Evolutionary conservation across 2,888 invertebrate genomes (phyloP), one percentile per base, ranked within the genome.

Genomic region (Quadroppia sp.): DNA sequence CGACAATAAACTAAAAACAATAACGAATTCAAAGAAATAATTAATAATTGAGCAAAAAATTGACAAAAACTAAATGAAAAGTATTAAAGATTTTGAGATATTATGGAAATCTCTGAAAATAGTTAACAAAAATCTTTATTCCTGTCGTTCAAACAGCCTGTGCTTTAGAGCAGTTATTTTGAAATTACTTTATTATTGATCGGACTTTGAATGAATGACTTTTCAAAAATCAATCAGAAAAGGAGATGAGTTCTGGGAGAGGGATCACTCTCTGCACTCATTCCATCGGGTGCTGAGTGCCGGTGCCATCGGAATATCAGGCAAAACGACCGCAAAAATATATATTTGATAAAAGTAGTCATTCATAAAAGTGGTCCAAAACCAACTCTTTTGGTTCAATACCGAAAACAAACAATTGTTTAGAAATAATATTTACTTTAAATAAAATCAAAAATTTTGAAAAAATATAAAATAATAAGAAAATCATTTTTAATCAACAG

Each of bases 171-270:
- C 56, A 56, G 56, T 56, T 56, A 56, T 56, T 56, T 56, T 56
- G 56, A 56, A 56, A 56, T 56, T 56, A 56, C 56, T 56, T 56
- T 56, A 56, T 56, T 56, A 56, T 56, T 56, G 56, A 56, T 56
- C 56, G 56, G 56, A 56, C 56, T 56, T 56, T 56, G 56, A 56
- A 56, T 56, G 56, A 56, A 56, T 56, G 56, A 40, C 36, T 64
- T 64, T n/a, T 64, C 36, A 64, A 64, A 64, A 64, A 64, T 64
- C 64, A 64, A 64, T 64, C 64, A 64, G 64, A 64, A 64, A 64
- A 64, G 56, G 56, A 64, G 64, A 64, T 32, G 64, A 64, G 32
- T 61, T 61, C 32, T 30, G 15, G 30, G 61, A 61, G 40, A 53
- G 23, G 9, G 53, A 25, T 30, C 56, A 15, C 28, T 25, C 53